Percentiles rank a stretch among this genome's conserved stretches.
Evolutionary conservation across 1,140 invertebrate genomes (phyloP).

Genomic region (Doryteuthis pealeii): DNA sequence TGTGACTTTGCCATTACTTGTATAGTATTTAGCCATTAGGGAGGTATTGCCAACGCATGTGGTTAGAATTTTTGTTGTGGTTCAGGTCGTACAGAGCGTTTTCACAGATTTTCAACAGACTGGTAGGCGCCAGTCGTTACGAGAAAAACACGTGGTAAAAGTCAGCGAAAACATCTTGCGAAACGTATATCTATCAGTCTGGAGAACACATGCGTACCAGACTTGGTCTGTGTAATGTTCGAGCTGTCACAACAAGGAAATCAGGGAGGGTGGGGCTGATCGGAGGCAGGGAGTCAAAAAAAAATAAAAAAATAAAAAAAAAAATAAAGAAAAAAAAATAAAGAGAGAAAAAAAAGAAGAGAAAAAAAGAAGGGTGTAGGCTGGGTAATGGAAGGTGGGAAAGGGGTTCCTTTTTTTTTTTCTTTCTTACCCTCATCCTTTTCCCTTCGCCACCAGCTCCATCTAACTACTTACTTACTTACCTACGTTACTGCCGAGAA

Average conservation of each 20-base stretch:
- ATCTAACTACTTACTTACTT: too few relatives aligned
- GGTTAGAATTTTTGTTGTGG: slow-evolving; percentile 27
- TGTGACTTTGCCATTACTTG: slow-evolving; percentile 35
- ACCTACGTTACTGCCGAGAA: too few relatives aligned
- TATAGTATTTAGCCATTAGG: slow-evolving; percentile 37
- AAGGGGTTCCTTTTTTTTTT: too few relatives aligned
- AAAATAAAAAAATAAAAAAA: too few relatives aligned
- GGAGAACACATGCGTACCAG: slow-evolving; percentile 16
- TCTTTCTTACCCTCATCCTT: too few relatives aligned
- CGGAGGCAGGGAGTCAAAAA: too few relatives aligned
- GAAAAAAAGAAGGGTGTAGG: too few relatives aligned
- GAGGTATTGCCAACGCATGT: slow-evolving; percentile 30
- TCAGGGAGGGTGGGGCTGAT: too few relatives aligned
- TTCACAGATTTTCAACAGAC: slow-evolving; percentile 26
- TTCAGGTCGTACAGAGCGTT: slow-evolving; percentile 29
- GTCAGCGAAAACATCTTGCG: slow-evolving; percentile 20
- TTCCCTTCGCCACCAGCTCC: too few relatives aligned
- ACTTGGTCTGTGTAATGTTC: background rate
- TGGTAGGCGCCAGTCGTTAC: slow-evolving; percentile 24
- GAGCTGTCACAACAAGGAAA: slow-evolving; percentile 3
- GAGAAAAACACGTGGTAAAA: slow-evolving; percentile 16
- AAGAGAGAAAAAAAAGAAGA: too few relatives aligned
- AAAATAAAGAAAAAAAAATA: too few relatives aligned
- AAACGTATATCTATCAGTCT: slow-evolving; percentile 23
- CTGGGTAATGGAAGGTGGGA: too few relatives aligned